Percentiles rank a stretch among this genome's conserved stretches.
Evolutionary conservation across 2,888 invertebrate genomes (phyloP).

Genomic region (Eupithecia subfuscata): DNA sequence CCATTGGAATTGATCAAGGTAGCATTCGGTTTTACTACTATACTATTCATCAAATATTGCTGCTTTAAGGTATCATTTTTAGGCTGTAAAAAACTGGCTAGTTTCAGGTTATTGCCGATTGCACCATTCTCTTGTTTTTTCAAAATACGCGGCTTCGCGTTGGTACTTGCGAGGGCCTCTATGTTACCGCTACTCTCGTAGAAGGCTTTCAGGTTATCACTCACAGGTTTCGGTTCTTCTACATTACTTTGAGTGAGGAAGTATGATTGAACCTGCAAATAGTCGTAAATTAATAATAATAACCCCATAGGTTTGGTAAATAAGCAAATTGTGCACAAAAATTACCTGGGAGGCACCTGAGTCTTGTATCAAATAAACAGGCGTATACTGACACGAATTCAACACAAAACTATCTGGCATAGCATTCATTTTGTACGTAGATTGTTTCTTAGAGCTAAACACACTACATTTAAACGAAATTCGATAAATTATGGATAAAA

Average conservation of each 20-base stretch:
- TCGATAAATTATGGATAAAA: constrained; percentile 43
- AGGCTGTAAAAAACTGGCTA: constrained; percentile 73
- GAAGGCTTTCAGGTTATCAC: constrained; percentile 77
- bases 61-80: constrained; percentile 65
- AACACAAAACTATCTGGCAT: constrained; percentile 69
- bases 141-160: constrained; percentile 58
- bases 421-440: constrained; percentile 63
- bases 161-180: constrained; percentile 61
- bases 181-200: constrained; percentile 80
- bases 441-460: constrained; percentile 49
- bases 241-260: constrained; percentile 62
- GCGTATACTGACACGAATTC: constrained; percentile 77
- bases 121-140: constrained; percentile 62
- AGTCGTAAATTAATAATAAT: constrained; percentile 32
- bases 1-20: constrained; percentile 49
- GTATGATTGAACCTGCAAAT: constrained; percentile 70
- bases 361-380: constrained; percentile 76
- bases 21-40: constrained; percentile 64
- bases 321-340: constrained; percentile 46
- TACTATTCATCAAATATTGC: constrained; percentile 58
- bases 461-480: constrained; percentile 51
- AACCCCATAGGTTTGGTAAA: constrained; percentile 40
- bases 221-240: constrained; percentile 63
- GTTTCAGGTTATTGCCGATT: constrained; percentile 72
- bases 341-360: constrained; percentile 74